phyloP scores from a whole-genome alignment of 1,140 invertebrate genomes.

The Drosophila orosa region DNA sequence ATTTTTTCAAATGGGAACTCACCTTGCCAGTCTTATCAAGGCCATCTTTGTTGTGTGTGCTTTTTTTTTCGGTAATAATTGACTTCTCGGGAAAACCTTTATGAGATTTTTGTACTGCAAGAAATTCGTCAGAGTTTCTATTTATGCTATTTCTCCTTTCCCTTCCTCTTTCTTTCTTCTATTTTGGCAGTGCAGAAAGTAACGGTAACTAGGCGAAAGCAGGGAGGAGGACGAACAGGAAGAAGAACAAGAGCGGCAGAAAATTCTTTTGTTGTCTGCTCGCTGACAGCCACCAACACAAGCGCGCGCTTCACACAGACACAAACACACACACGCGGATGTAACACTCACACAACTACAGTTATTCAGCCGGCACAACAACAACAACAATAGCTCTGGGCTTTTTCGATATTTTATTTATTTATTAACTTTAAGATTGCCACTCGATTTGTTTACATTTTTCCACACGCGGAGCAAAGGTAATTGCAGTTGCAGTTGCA shows the following conservation, averaged over 20 bases:
- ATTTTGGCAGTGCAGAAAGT: constrained; percentile 77
- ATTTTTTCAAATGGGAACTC: constrained; percentile 27
- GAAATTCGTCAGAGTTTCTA: constrained; percentile 51
- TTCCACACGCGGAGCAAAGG: constrained; percentile 17
- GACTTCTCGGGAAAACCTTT: constrained; percentile 36
- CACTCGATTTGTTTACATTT: constrained; percentile 40
- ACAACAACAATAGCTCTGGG: constrained; percentile 21
- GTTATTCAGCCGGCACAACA: constrained; percentile 59
- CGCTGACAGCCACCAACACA: constrained; percentile 43
- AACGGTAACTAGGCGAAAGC: constrained; percentile 64
- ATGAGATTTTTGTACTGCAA: constrained; percentile 47
- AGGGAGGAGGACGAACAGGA: constrained; percentile 43
- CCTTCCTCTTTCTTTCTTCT: constrained; percentile 34
- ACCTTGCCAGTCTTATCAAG: constrained; percentile 81
- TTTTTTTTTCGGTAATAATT: constrained; percentile 20
- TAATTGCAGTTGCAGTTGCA: constrained; percentile 19
- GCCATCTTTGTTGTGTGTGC: constrained; percentile 65
- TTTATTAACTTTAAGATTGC: constrained; percentile 5
- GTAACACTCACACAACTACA: constrained; percentile 33
- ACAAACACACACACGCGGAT: constrained; percentile 12
- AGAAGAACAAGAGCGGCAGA: constrained; percentile 33
- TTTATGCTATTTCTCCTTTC: constrained; percentile 21
- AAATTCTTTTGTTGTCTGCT: constrained; percentile 78
- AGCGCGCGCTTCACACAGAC: background rate
- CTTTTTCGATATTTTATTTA: constrained; percentile 44